A percentile compares a stretch with the other conserved stretches of the same genome.
Evolutionary conservation across 2,888 invertebrate genomes (phyloP).

Genomic region (Pyrgus malvae): DNA sequence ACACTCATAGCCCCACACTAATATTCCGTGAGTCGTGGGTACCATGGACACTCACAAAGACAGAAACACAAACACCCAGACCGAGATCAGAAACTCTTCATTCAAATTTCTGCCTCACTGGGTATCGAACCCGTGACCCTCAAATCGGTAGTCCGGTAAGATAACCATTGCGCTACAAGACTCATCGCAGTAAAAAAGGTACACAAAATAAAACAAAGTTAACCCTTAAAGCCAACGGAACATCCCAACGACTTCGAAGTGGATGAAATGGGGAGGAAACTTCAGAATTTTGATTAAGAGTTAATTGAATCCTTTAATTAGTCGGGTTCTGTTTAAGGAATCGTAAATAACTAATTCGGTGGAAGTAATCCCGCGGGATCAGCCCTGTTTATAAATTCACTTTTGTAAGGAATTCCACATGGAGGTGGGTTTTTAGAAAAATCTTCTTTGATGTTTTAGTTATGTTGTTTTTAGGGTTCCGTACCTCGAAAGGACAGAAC

Average conservation of each 20-base stretch:
- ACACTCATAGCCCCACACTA: too few species aligned
- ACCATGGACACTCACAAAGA: too few species aligned
- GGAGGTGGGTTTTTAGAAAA: slow-evolving; percentile 2
- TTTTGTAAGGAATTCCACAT: slow-evolving; percentile 11
- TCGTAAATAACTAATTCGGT: slow-evolving; percentile 39
- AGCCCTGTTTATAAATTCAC: slow-evolving; percentile 25
- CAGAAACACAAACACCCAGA: too few species aligned
- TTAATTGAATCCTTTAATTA: slow-evolving; percentile 46
- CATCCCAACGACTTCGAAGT: slow-evolving; percentile 1
- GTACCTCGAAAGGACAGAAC: too few species aligned
- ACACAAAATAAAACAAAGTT: not conserved
- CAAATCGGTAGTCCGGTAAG: too few species aligned
- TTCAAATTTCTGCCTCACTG: too few species aligned
- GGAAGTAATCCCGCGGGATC: slow-evolving; percentile 35
- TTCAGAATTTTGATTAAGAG: slow-evolving; percentile 40
- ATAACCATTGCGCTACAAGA: too few species aligned
- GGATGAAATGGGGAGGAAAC: slow-evolving; percentile 11
- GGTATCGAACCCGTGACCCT: too few species aligned
- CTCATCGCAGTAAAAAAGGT: not conserved
- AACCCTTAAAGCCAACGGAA: not conserved
- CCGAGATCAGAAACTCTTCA: too few species aligned
- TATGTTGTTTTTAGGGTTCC: too few species aligned
- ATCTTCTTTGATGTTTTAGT: too few species aligned
- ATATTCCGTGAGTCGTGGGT: too few species aligned
- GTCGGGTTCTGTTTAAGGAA: slow-evolving; percentile 35